Conservation (phyloP, 1,140 invertebrate genomes). For the Ceratina calcarata region DNA sequence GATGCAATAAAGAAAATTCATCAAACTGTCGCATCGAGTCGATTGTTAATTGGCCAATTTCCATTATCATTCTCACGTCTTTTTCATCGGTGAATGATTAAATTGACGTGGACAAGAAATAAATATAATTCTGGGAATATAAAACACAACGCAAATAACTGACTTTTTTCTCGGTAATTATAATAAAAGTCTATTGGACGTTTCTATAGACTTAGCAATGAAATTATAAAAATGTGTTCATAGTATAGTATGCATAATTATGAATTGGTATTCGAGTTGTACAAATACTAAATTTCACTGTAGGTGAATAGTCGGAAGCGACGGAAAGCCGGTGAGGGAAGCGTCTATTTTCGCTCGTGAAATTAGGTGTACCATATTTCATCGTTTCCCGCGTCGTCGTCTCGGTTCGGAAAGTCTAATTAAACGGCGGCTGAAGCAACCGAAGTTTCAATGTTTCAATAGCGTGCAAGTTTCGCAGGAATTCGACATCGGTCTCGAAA, state of each 20-base stretch:
- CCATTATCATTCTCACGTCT: not conserved
- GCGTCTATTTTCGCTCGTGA: not conserved
- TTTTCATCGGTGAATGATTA: not conserved
- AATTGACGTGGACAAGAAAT: not conserved
- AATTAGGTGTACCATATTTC: slow-evolving; percentile 4
- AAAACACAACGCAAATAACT: too few species aligned
- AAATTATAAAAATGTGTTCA: too few species aligned
- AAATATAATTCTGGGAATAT: too few species aligned
- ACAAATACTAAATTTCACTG: too few species aligned
- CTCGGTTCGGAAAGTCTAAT: slow-evolving; percentile 5
- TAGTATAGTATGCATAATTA: too few species aligned
- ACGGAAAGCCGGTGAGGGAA: too few species aligned
- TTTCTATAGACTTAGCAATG: too few species aligned
- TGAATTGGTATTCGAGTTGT: too few species aligned
- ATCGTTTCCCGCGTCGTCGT: slow-evolving; percentile 2
- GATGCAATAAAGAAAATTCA: not conserved
- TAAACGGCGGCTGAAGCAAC: slow-evolving; percentile 7
- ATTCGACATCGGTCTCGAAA: slow-evolving; percentile 7
- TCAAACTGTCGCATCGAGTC: not conserved
- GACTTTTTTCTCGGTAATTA: too few species aligned
- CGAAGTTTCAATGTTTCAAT: slow-evolving; percentile 31
- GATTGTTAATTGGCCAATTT: slow-evolving; percentile 8
- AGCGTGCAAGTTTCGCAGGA: slow-evolving; percentile 3
- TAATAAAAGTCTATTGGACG: too few species aligned
- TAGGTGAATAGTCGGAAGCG: too few species aligned